Evolutionary conservation across 2,888 invertebrate genomes (phyloP), one percentile per base, ranked within the genome.

Genomic region (Aspidiotus rigidus): DNA sequence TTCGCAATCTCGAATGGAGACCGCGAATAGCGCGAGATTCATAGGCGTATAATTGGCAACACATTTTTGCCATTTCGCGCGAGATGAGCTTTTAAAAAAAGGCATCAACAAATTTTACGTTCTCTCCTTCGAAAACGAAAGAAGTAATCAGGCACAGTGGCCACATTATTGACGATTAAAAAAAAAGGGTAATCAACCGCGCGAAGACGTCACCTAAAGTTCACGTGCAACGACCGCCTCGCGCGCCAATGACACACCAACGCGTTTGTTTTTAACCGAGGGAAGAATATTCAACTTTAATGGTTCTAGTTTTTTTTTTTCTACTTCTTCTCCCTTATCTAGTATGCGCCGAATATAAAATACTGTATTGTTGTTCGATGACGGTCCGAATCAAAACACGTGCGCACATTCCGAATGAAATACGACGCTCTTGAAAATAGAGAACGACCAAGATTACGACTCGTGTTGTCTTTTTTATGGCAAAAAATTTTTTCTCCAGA

Each of bases 181-280:
- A 49, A 44, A 11, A 49, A 5, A 28, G 28, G 28, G 28, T 28
- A 28, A 28, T 28, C 28, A 28, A 28, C 28, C 28, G 49, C n/a
- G 10, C 49, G 49, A 49, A 49, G 49, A 49, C 49, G 49, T 49
- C 49, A 49, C 49, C 6, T n/a, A n/a, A 49, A n/a, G 49, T 49
- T 49, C 49, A 49, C 49, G 49, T 49, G 49, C 49, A 49, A 49
- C 49, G 49, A 49, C 49, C 49, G 49, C 49, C 49, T 11, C 49
- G 49, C 49, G 49, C 49, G 49, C 49, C n/a, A 49, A 49, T 49
- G 49, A 49, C 49, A 49, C 49, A 49, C 49, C 49, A 49, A 49
- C 49, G 49, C 49, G 49, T 3, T 49, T 13, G 11, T 13, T n/a
- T 13, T 13, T 13, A 49, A 3, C 49, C 10, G 49, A 49, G n/a